Evolutionary conservation across 2,888 invertebrate species (phyloP).

Genomic region (Apamea anceps): DNA sequence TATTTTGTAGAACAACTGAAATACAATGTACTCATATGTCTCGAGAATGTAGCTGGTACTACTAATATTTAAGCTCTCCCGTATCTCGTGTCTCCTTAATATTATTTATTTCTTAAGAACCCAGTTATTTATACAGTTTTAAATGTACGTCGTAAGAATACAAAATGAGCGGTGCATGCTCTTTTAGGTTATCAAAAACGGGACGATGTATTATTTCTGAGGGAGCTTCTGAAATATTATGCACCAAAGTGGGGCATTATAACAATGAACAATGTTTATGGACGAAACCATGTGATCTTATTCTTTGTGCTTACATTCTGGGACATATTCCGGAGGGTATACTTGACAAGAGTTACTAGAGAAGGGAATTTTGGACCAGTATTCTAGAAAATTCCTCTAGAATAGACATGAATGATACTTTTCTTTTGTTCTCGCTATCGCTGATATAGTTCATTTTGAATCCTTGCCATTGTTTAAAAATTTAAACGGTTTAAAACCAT

Average conservation of each 20-base stretch:
- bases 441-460: neutral
- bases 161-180: conserved; percentile 49
- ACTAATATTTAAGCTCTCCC: conserved; percentile 19
- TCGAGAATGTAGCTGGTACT: neutral
- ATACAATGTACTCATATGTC: neutral
- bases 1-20: neutral
- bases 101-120: conserved; percentile 46
- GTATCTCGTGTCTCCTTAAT: conserved; percentile 43
- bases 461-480: conserved; percentile 28
- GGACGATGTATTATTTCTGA: conserved; percentile 34
- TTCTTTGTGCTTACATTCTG: conserved; percentile 34
- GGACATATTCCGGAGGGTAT: conserved; percentile 19
- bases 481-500: neutral
- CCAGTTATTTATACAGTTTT: conserved; percentile 39
- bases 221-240: conserved; percentile 34
- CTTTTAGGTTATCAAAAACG: conserved; percentile 44
- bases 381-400: neutral
- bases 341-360: neutral
- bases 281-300: conserved; percentile 28
- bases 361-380: neutral
- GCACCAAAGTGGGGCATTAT: conserved; percentile 44
- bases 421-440: neutral
- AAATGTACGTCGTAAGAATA: conserved; percentile 49
- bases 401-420: neutral
- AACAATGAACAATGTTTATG: conserved; percentile 47